Evolutionary conservation across 2,888 invertebrate genomes (phyloP).

Genomic region (Hetaerina titia): DNA sequence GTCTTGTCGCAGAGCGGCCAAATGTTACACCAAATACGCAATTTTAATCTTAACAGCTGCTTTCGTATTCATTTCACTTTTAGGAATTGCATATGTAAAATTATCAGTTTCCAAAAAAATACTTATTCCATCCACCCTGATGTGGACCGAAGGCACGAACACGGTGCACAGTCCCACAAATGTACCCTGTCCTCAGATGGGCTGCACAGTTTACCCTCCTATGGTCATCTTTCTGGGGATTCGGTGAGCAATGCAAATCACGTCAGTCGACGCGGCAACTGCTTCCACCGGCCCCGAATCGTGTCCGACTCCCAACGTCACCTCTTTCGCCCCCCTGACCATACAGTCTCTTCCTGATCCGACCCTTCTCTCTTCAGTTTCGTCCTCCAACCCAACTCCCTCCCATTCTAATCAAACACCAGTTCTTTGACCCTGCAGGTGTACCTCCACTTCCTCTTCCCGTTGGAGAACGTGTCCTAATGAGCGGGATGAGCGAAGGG

Average conservation of each 20-base stretch:
- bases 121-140: too few relatives aligned
- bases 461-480: background rate
- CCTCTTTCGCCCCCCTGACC: background rate
- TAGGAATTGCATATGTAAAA: too few relatives aligned
- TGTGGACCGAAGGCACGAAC: too few relatives aligned
- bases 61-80: too few relatives aligned
- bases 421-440: background rate
- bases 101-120: too few relatives aligned
- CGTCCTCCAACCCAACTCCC: background rate
- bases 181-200: background rate
- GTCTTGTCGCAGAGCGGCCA: too few relatives aligned
- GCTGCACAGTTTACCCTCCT: background rate
- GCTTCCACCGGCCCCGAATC: background rate
- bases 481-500: background rate
- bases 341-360: background rate
- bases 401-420: background rate
- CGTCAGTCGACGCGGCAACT: background rate
- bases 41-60: too few relatives aligned
- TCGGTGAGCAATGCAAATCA: background rate
- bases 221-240: background rate
- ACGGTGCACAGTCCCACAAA: too few relatives aligned
- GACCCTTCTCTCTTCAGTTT: background rate
- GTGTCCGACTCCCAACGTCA: background rate
- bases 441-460: background rate
- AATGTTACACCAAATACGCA: too few relatives aligned